Conservation (phyloP, 2,113 vertebrate genomes). For the Pongo pygmaeus region DNA sequence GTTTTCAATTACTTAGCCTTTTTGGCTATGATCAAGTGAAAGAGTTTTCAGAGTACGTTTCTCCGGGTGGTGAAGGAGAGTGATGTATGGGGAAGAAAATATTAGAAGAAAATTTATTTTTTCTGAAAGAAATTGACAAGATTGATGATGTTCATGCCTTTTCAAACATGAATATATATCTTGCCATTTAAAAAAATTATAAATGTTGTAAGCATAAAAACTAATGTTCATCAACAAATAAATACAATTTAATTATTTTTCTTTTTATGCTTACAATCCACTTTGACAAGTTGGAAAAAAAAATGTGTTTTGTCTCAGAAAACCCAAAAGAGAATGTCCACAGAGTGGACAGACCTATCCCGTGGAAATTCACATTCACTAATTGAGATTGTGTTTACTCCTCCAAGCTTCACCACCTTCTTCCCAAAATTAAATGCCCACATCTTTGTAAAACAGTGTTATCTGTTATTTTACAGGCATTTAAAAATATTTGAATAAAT, state of each 20-base stretch:
- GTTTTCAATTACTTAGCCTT: not conserved
- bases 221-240: not conserved
- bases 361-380: not conserved
- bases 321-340: not conserved
- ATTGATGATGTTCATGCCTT: not conserved
- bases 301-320: not conserved
- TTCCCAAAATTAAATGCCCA: not conserved
- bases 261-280: not conserved
- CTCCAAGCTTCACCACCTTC: not conserved
- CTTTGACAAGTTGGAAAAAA: not conserved
- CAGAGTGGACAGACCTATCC: not conserved
- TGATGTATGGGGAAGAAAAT: not conserved
- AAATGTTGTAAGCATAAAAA: not conserved
- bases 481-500: slow-evolving; percentile 28
- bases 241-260: not conserved
- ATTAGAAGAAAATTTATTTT: not conserved
- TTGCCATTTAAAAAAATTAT: not conserved
- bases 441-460: not conserved
- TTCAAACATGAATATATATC: not conserved
- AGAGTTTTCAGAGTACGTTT: not conserved
- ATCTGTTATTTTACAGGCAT: not conserved
- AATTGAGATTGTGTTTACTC: not conserved
- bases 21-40: not conserved
- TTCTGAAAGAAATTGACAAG: not conserved
- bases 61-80: not conserved